These are phyloP conservation scores for Lampris incognitus DNA, from an alignment of 2,113 vertebrate species.

Conservation along the genomic window DNA sequence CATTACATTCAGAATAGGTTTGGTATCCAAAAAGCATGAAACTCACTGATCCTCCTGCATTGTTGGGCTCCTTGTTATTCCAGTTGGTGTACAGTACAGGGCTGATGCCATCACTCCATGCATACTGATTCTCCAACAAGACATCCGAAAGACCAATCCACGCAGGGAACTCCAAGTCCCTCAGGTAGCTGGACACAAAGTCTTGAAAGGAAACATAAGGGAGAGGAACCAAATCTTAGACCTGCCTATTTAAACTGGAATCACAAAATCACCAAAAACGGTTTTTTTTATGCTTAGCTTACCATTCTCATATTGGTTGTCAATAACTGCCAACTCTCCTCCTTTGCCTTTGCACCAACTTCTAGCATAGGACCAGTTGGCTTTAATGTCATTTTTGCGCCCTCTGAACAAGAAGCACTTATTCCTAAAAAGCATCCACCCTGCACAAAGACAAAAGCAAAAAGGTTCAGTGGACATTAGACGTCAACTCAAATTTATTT, in stretches of 20 bases:
- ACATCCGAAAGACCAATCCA: constrained; percentile 84
- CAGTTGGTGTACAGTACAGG: constrained; percentile 83
- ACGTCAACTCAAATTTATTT: too few species aligned
- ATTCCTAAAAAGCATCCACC: constrained; percentile 79
- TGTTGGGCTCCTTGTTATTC: constrained; percentile 82
- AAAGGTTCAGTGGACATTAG: neutral
- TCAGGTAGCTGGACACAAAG: constrained; percentile 83
- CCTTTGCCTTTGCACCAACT: constrained; percentile 74
- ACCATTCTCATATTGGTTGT: constrained; percentile 83
- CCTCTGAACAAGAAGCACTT: constrained; percentile 85
- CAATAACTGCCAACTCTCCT: constrained; percentile 80
- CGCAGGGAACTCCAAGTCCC: constrained; percentile 63
- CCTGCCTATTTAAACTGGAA: neutral
- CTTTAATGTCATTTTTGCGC: constrained; percentile 62
- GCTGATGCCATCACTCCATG: constrained; percentile 81
- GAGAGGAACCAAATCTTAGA: neutral
- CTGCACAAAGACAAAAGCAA: constrained; percentile 48
- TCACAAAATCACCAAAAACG: neutral
- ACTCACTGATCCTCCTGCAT: constrained; percentile 72
- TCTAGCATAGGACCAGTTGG: constrained; percentile 74
- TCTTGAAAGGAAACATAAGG: constrained; percentile 58
- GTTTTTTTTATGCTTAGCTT: constrained; percentile 1
- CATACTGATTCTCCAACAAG: constrained; percentile 76
- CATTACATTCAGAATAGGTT: neutral
- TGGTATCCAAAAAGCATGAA: neutral